phyloP scores from a whole-genome alignment of 2,113 vertebrate species.

The Psilopogon haemacephalus region DNA sequence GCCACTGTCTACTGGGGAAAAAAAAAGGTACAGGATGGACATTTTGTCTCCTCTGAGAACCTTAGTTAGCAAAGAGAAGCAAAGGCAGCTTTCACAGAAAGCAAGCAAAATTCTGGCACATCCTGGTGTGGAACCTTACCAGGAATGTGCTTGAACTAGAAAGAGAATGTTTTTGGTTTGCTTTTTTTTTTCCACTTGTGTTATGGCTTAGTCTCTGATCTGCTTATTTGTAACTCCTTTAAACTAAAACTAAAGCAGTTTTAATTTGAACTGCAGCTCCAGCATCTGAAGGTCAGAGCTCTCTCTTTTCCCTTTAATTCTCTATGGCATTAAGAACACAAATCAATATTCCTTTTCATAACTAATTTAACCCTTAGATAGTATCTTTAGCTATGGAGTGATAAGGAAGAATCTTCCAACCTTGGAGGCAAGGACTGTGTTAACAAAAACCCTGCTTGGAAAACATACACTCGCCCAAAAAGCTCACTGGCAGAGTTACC shows the following conservation, averaged over 20 bases:
- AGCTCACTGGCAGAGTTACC: not conserved
- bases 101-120: not conserved
- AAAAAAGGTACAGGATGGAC: not conserved
- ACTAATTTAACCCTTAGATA: not conserved
- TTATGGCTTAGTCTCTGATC: not conserved
- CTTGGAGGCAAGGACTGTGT: not conserved
- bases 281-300: not conserved
- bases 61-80: not conserved
- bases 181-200: not conserved
- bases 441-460: not conserved
- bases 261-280: not conserved
- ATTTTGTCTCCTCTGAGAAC: not conserved
- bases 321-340: conserved; percentile 6
- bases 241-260: not conserved
- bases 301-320: not conserved
- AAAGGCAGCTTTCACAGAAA: not conserved
- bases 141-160: not conserved
- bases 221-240: not conserved
- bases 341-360: not conserved
- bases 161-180: too few relatives aligned
- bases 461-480: not conserved
- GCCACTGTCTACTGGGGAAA: not conserved
- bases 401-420: not conserved
- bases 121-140: not conserved
- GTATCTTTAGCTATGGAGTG: not conserved